phyloP scores from a whole-genome alignment of 2,888 invertebrate genomes.

The Cosmopolites sordidus region DNA sequence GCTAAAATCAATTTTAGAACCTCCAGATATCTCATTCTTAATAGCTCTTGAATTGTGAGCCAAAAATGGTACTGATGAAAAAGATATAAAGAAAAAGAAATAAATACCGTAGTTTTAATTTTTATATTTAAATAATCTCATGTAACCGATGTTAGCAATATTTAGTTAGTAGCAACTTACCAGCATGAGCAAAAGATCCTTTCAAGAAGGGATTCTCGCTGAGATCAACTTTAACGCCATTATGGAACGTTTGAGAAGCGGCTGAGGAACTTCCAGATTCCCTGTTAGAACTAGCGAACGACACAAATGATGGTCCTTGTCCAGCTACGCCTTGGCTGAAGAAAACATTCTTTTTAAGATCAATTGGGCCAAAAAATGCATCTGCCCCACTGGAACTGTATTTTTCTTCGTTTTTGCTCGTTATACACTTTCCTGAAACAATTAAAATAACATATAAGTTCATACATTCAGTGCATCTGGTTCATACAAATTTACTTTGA shows the following conservation, averaged over 20 bases:
- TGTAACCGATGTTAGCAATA: too few relatives aligned
- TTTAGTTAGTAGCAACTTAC: too few relatives aligned
- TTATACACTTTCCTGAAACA: constrained; percentile 18
- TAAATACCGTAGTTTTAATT: too few relatives aligned
- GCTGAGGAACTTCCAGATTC: not conserved
- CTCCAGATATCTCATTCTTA: too few relatives aligned
- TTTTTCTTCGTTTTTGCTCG: constrained; percentile 11
- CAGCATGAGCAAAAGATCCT: constrained; percentile 35
- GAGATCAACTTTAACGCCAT: constrained; percentile 30
- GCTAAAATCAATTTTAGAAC: constrained; percentile 28
- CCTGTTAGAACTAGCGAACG: constrained; percentile 5
- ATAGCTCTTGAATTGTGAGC: too few relatives aligned
- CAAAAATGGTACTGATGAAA: too few relatives aligned
- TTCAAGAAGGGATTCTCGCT: constrained; percentile 43
- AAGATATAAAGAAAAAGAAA: too few relatives aligned
- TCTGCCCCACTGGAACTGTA: not conserved
- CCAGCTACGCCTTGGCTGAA: constrained; percentile 27
- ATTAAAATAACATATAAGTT: not conserved
- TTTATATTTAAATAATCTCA: too few relatives aligned
- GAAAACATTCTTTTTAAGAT: constrained; percentile 33
- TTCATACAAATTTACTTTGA: too few relatives aligned
- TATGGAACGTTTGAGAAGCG: constrained; percentile 19
- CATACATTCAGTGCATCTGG: not conserved
- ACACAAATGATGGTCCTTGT: constrained; percentile 3
- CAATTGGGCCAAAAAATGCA: constrained; percentile 23